Base-by-base conservation (phyloP, 2,113 vertebrate species). In the Psophia crepitans region DNA sequence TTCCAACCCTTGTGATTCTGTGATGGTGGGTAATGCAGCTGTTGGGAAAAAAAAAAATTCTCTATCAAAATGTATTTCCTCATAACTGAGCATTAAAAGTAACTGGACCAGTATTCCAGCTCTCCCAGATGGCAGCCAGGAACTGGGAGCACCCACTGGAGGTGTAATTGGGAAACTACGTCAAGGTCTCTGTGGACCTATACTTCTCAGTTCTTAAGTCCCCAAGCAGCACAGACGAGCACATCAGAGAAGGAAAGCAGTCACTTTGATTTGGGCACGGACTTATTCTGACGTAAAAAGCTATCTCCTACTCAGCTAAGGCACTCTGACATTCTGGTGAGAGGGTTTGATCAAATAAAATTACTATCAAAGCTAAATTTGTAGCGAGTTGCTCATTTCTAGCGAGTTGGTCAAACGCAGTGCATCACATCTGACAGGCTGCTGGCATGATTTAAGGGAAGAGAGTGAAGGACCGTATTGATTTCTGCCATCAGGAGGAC, bases 401-500 rank as follows among this genome's bases (percentile, higher is more conserved):
- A 49, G 1, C 4, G n/a, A 87, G 84, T 6, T 69, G 49, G 39
- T 16, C 10, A 39, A 73, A 76, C 4, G 3, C 35, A 60, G 73
- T 26, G 51, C 69, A 64, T 84, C 76, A n/a, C 19, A 13, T 49
- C 60, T 89, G 88, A 75, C 83, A 89, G 79, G 73, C 4, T 84
- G 80, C 14, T 90, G 84, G 83, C 53, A 60, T 35, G 87, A 77
- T 22, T 73, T 90, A 91, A 76, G 78, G 41, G 78, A 87, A 91
- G 58, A 33, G 63, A 88, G 79, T 76, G 44, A 73, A 71, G 89
- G 33, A 7, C 73, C 18, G 6, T 3, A 93, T 48, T 65, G 96
- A 94, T 94, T 75, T 76, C 84, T 61, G 80, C 18, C 90, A 89
- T 33, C 83, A 86, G 85, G 4, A 90, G 82, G 44, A 68, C 27